These are phyloP conservation scores for Dasyornis broadbenti DNA, from an alignment of 2,113 vertebrate species.

Conservation along the genomic window DNA sequence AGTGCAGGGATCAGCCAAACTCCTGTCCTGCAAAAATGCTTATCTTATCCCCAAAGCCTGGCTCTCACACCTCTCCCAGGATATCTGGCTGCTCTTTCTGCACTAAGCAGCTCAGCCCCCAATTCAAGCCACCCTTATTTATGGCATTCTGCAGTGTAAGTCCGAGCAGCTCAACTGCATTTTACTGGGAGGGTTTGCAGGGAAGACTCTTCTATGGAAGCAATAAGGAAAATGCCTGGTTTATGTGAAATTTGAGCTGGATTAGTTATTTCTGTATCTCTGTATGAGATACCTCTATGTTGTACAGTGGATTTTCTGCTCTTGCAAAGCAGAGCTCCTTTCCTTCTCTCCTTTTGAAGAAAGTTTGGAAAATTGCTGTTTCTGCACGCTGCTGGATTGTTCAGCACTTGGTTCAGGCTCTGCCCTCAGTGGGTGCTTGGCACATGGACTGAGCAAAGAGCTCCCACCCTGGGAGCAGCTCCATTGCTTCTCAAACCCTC, in stretches of 20 bases:
- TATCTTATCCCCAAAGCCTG: neutral
- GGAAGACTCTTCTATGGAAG: neutral
- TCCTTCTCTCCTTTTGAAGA: neutral
- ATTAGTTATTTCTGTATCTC: neutral
- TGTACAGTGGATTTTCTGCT: neutral
- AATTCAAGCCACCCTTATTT: neutral
- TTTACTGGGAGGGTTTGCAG: neutral
- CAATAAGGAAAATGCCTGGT: neutral
- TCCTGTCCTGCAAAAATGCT: neutral
- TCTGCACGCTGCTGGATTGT: neutral
- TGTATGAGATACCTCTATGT: neutral
- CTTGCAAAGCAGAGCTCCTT: neutral
- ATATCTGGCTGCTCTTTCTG: neutral
- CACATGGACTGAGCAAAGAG: neutral
- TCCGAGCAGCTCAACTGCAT: fast-evolving
- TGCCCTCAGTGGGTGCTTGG: neutral
- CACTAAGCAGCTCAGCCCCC: neutral
- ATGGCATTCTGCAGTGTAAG: neutral
- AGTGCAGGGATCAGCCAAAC: neutral
- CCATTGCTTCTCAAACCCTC: neutral
- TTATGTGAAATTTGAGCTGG: neutral
- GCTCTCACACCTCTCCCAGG: fast-evolving
- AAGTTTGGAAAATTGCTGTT: neutral
- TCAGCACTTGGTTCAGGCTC: neutral
- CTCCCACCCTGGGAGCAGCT: neutral